Evolutionary conservation across 2,113 vertebrate species (phyloP), one percentile per base, ranked within the genome.

Genomic region (Hemichromis elongatus): DNA sequence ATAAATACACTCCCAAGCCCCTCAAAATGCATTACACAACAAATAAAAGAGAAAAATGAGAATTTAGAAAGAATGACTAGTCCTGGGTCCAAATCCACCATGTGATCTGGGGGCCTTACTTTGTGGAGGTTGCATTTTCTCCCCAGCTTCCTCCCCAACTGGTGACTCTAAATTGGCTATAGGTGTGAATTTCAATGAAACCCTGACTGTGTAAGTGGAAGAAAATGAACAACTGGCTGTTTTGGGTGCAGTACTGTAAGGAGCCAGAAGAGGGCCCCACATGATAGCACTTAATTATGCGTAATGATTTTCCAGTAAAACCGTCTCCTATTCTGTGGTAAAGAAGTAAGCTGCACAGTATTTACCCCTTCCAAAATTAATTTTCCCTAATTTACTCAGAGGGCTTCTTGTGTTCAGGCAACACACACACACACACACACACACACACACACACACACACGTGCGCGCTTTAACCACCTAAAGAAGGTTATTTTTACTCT

Each of bases 251-350:
- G 53, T 70, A 83, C n/a, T 86, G 45, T 14, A 5, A 2, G 8
- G 7, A 13, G 14, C 85, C 93, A 92, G 61, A 3, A 84, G 93
- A 90, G 88, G 63, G 86, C 92, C 77, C 40, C 30, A 18, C 55
- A 6, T 1, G 12, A 75, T 53, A 77, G 86, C 24, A 21, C 45
- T 42, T 19, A 21, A 1, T 33, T 30, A 84, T 50, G 16, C 28
- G 40, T 28, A 40, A 26, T 14, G 26, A 28, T 5, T 1, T 45
- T 47, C 14, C 24, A 30, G 30, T 14, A 16, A 16, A 59, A 52
- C 35, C 18, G 4, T 18, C 40, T 83, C 13, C 13, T 9, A 2
- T 37, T 66, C 16, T 55, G 7, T 63, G 55, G 35, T 37, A 16
- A 75, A 79, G 24, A 70, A 83, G 66, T 24, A 86, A 63, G 54